These are phyloP conservation scores for Bufo bufo DNA, from an alignment of 2,113 vertebrate species.

Conservation along the genomic window DNA sequence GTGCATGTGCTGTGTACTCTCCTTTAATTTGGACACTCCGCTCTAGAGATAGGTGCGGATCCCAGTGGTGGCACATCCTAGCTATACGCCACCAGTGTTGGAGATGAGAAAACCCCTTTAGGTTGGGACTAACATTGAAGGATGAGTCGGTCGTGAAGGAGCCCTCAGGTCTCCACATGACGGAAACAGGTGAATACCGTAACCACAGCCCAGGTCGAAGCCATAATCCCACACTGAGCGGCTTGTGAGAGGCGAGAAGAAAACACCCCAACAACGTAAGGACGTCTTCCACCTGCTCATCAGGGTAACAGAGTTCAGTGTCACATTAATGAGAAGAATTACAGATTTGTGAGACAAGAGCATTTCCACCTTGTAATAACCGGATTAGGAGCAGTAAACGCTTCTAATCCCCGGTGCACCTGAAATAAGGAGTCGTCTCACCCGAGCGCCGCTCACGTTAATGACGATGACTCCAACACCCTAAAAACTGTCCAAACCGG, in stretches of 20 bases:
- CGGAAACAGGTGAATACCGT: too few relatives aligned
- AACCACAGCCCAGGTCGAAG: not conserved
- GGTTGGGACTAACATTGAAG: too few relatives aligned
- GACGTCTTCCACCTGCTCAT: not conserved
- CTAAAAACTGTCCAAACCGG: not conserved
- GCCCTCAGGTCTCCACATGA: too few relatives aligned
- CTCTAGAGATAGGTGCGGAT: too few relatives aligned
- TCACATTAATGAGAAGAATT: slow-evolving; percentile 26
- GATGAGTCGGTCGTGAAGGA: too few relatives aligned
- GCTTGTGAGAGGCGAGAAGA: not conserved
- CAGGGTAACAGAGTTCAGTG: slow-evolving; percentile 1
- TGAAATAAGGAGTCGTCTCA: not conserved
- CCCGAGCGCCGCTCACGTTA: not conserved
- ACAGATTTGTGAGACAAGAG: slow-evolving; percentile 6
- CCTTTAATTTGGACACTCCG: too few relatives aligned
- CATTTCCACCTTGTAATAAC: slow-evolving; percentile 27
- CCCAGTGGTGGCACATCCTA: too few relatives aligned
- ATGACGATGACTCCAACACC: not conserved
- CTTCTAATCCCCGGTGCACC: not conserved
- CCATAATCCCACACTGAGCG: not conserved
- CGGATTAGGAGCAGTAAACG: slow-evolving; percentile 11
- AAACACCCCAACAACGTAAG: not conserved
- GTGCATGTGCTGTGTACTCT: too few relatives aligned
- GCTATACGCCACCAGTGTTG: too few relatives aligned
- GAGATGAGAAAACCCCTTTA: too few relatives aligned